Conservation (phyloP, 2,888 invertebrate species). For the Balanococcus diminutus region DNA sequence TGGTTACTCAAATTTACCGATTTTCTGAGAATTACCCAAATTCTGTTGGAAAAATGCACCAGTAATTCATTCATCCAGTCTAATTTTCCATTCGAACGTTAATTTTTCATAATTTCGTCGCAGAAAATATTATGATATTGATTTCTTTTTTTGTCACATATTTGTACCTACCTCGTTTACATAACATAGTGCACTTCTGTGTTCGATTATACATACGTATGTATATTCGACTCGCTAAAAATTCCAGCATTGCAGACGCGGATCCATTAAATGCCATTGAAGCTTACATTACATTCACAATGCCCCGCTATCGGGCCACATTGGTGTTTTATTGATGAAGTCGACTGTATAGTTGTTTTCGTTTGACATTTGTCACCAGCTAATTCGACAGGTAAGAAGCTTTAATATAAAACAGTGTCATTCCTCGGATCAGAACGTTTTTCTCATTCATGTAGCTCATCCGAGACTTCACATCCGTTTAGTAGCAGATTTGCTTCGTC, state of each 20-base stretch:
- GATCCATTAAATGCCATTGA: not conserved
- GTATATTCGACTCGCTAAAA: not conserved
- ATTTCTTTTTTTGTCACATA: not conserved
- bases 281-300: slow-evolving; percentile 8
- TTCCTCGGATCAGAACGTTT: not conserved
- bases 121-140: not conserved
- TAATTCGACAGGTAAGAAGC: slow-evolving; percentile 46
- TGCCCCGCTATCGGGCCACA: not conserved
- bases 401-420: slow-evolving; percentile 37
- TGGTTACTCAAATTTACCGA: too few species aligned
- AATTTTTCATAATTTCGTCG: not conserved
- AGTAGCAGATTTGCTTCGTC: not conserved
- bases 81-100: not conserved
- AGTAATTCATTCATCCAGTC: not conserved
- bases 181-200: not conserved
- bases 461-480: slow-evolving; percentile 20
- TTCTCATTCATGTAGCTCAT: slow-evolving; percentile 16
- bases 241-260: not conserved
- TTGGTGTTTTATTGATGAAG: slow-evolving; percentile 32
- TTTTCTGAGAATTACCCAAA: too few species aligned
- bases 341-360: slow-evolving; percentile 15
- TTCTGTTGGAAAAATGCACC: too few species aligned
- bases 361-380: slow-evolving; percentile 44
- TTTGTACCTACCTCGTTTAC: not conserved
- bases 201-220: not conserved